Conservation (phyloP, 2,113 vertebrate species). For the Todiramphus chloris region DNA sequence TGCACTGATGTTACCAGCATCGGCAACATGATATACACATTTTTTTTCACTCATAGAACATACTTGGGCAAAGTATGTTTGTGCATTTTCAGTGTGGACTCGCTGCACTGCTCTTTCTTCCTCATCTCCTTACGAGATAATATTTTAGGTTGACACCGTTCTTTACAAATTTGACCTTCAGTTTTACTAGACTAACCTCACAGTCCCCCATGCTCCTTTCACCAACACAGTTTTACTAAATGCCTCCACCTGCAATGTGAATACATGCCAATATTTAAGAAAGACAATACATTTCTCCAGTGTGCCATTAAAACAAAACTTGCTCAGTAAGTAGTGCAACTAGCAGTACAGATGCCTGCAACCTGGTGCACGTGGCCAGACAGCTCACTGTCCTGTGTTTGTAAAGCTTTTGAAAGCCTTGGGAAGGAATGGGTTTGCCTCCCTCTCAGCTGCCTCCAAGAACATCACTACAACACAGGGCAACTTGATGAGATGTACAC, state of each 20-base stretch:
- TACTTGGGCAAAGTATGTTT: not conserved
- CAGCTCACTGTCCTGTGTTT: not conserved
- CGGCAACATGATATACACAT: not conserved
- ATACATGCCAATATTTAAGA: not conserved
- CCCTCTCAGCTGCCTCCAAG: not conserved
- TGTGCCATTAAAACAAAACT: not conserved
- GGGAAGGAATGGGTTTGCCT: not conserved
- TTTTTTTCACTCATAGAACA: not conserved
- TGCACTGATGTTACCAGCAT: not conserved
- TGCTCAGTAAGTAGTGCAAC: fast-evolving
- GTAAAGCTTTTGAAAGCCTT: not conserved
- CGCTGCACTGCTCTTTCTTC: not conserved
- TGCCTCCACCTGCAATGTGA: not conserved
- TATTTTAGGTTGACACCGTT: not conserved
- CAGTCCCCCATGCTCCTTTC: not conserved
- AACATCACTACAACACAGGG: not conserved
- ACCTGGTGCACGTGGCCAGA: not conserved
- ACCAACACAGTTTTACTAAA: not conserved
- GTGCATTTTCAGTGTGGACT: not conserved
- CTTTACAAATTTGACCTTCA: not conserved
- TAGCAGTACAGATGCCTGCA: not conserved
- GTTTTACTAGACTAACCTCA: not conserved
- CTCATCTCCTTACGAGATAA: not conserved
- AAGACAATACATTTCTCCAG: not conserved
- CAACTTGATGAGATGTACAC: not conserved